Percentiles rank a stretch among this genome's conserved stretches.
phyloP scores from a whole-genome alignment of 2,113 vertebrate species.

The Oryzias woworae region DNA sequence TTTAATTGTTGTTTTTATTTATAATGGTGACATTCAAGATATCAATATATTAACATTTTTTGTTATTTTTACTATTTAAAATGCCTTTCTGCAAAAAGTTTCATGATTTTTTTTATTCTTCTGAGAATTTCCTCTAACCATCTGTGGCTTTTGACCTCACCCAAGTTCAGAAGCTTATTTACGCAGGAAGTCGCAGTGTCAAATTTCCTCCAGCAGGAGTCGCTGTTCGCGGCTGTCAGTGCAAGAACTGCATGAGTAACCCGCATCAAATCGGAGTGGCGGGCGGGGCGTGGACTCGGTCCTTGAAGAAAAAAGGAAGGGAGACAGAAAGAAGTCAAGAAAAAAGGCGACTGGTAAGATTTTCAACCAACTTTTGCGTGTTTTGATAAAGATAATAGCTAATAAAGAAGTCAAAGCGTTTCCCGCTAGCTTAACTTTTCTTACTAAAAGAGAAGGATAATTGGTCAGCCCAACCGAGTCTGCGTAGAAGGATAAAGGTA shows the following conservation, averaged over 20 bases:
- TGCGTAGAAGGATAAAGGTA: conserved; percentile 11
- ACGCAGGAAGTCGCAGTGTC: neutral
- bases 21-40: no score
- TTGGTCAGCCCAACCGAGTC: conserved; percentile 37
- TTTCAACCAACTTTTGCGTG: neutral
- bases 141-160: neutral
- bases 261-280: conserved; percentile 41
- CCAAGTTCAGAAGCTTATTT: no score
- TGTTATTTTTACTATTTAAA: no score
- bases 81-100: no score
- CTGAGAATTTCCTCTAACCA: neutral
- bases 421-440: conserved; percentile 29
- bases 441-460: conserved; percentile 32
- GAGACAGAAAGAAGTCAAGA: neutral
- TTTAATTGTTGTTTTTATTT: no score
- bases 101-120: no score
- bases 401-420: neutral
- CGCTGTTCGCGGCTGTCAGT: conserved; percentile 4
- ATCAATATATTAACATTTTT: no score
- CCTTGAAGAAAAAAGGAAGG: neutral
- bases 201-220: conserved; percentile 40
- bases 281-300: conserved; percentile 71
- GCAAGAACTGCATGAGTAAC: conserved; percentile 38
- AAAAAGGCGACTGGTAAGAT: conserved; percentile 49
- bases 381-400: neutral